phyloP scores from a whole-genome alignment of 2,888 invertebrate species.

The Caenorhabditis sinica region DNA sequence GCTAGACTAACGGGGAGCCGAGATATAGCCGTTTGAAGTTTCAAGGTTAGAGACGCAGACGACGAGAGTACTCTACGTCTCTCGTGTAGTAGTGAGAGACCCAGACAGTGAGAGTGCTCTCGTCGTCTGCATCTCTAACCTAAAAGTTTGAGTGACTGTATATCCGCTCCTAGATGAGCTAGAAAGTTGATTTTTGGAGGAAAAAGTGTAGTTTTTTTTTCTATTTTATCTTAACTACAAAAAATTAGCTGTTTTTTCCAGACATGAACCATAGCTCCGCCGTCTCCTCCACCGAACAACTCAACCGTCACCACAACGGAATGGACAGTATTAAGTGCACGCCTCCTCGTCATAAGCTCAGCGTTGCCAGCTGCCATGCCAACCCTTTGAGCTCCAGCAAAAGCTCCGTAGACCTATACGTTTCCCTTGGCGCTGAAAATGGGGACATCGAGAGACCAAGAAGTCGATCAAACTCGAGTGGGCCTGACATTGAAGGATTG shows the following conservation, averaged over 20 bases:
- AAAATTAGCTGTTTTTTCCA: conserved; percentile 39
- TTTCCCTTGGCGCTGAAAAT: conserved; percentile 62
- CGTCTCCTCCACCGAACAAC: conserved; percentile 78
- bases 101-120: conserved; percentile 25
- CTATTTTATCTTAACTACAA: neutral
- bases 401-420: conserved; percentile 74
- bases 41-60: too few relatives aligned
- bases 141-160: neutral
- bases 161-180: neutral
- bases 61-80: too few relatives aligned
- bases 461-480: conserved; percentile 75
- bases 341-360: conserved; percentile 70
- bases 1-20: too few relatives aligned
- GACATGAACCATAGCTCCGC: conserved; percentile 75
- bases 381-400: conserved; percentile 72
- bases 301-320: conserved; percentile 70
- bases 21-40: too few relatives aligned
- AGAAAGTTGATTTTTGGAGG: neutral
- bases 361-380: conserved; percentile 72
- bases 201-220: too few relatives aligned
- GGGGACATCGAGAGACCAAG: conserved; percentile 60
- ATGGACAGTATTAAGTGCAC: conserved; percentile 45
- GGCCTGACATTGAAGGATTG: conserved; percentile 70
- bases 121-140: neutral
- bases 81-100: neutral